Conservation (phyloP, 2,888 invertebrate genomes). For the Bombyx huttoni region DNA sequence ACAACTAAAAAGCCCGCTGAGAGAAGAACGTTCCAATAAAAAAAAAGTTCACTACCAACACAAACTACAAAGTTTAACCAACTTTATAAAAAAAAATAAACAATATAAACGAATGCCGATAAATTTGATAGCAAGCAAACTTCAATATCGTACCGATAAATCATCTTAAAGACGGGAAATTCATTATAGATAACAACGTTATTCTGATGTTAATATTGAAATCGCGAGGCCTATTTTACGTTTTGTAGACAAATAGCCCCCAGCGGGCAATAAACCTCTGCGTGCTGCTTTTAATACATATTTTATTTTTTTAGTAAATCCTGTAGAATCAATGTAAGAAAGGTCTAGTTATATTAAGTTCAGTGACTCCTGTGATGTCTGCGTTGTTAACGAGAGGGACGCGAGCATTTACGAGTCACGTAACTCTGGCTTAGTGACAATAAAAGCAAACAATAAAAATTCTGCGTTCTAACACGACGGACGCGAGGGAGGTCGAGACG, state of each 20-base stretch:
- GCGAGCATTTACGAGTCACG: constrained; percentile 21
- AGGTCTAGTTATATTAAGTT: constrained; percentile 12
- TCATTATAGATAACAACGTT: not conserved
- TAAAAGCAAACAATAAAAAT: constrained; percentile 23
- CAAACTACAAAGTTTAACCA: too few relatives aligned
- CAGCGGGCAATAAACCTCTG: too few relatives aligned
- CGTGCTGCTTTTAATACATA: too few relatives aligned
- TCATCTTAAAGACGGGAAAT: not conserved
- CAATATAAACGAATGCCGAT: not conserved
- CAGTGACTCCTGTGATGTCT: constrained; percentile 12
- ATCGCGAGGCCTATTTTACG: not conserved
- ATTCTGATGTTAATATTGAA: not conserved
- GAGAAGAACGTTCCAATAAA: not conserved
- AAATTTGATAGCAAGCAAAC: not conserved
- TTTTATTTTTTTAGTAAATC: too few relatives aligned
- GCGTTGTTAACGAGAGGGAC: constrained; percentile 11
- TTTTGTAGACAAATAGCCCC: too few relatives aligned
- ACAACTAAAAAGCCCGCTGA: not conserved
- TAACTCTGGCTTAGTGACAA: constrained; percentile 22
- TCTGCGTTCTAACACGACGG: not conserved
- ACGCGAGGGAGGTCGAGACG: not conserved
- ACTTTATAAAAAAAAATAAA: too few relatives aligned
- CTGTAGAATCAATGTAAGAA: not conserved
- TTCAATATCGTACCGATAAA: not conserved
- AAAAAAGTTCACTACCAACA: too few relatives aligned